Evolutionary conservation across 2,113 vertebrate species (phyloP).

Genomic region (Hyaena hyaena): DNA sequence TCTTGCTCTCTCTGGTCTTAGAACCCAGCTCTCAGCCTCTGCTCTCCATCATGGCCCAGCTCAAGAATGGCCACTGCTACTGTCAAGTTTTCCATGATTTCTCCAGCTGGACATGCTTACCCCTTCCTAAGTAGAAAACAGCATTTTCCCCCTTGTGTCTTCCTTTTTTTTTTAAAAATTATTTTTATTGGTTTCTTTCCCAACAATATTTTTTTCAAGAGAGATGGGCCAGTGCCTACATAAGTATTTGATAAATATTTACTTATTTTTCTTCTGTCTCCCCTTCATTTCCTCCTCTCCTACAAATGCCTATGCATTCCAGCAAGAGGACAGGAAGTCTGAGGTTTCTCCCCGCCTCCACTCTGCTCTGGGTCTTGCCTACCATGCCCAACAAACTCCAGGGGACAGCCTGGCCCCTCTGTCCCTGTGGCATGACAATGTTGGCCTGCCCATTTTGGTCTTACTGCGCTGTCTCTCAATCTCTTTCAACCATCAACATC

Average conservation of each 20-base stretch:
- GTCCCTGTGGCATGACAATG: background rate
- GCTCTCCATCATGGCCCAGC: background rate
- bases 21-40: background rate
- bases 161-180: background rate
- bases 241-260: background rate
- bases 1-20: background rate
- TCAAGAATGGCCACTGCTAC: background rate
- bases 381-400: conserved; percentile 17
- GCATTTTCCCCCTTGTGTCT: background rate
- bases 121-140: background rate
- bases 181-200: background rate
- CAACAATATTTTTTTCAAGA: background rate
- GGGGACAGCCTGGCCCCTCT: background rate
- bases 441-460: background rate
- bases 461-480: background rate
- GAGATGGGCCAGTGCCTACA: background rate
- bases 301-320: background rate
- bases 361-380: background rate
- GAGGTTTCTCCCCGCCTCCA: conserved; percentile 34
- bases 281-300: background rate
- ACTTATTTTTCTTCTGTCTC: conserved; percentile 15
- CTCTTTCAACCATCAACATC: background rate
- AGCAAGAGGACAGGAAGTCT: conserved; percentile 62
- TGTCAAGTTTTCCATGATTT: background rate
- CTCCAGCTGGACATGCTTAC: background rate